phyloP scores from a whole-genome alignment of 2,888 invertebrate genomes.

The Plutella xylostella region DNA sequence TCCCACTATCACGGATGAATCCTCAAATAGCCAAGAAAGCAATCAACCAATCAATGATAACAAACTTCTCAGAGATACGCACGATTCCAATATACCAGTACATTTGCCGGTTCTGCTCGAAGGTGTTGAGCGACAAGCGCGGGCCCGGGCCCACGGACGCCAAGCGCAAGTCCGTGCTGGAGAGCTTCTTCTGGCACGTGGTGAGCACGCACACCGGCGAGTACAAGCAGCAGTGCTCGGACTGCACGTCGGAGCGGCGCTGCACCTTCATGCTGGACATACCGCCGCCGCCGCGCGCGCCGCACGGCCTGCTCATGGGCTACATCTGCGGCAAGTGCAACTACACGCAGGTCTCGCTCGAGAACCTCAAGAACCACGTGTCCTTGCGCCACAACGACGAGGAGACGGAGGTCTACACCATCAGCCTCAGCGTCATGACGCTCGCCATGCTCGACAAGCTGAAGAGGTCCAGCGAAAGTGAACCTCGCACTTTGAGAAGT shows the following conservation, averaged over 20 bases:
- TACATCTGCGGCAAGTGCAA: slow-evolving; percentile 80
- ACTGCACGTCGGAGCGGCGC: slow-evolving; percentile 56
- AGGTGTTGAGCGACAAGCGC: slow-evolving; percentile 30
- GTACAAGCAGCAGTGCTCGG: slow-evolving; percentile 74
- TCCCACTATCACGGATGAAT: slow-evolving; percentile 72
- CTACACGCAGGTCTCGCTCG: slow-evolving; percentile 74
- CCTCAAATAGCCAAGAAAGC: slow-evolving; percentile 62
- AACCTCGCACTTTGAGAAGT: slow-evolving; percentile 31
- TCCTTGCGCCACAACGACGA: slow-evolving; percentile 62
- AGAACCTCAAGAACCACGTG: slow-evolving; percentile 74
- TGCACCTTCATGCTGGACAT: slow-evolving; percentile 46
- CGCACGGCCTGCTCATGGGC: slow-evolving; percentile 56
- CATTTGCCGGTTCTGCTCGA: slow-evolving; percentile 50
- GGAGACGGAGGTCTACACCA: slow-evolving; percentile 53
- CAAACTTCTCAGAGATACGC: slow-evolving; percentile 41
- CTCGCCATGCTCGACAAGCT: slow-evolving; percentile 29
- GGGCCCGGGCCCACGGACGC: slow-evolving; percentile 23
- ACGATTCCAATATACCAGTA: slow-evolving; percentile 44
- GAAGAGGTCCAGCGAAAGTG: slow-evolving; percentile 19
- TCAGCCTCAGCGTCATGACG: slow-evolving; percentile 44
- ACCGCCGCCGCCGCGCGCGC: slow-evolving; percentile 48
- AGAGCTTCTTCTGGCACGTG: slow-evolving; percentile 78
- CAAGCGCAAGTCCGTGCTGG: slow-evolving; percentile 28
- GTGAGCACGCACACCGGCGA: slow-evolving; percentile 82
- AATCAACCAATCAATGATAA: slow-evolving; percentile 61